Percentiles rank a stretch among this genome's conserved stretches.
Conservation (phyloP, 2,797 vertebrate species). For the Sternotherus odoratus region DNA sequence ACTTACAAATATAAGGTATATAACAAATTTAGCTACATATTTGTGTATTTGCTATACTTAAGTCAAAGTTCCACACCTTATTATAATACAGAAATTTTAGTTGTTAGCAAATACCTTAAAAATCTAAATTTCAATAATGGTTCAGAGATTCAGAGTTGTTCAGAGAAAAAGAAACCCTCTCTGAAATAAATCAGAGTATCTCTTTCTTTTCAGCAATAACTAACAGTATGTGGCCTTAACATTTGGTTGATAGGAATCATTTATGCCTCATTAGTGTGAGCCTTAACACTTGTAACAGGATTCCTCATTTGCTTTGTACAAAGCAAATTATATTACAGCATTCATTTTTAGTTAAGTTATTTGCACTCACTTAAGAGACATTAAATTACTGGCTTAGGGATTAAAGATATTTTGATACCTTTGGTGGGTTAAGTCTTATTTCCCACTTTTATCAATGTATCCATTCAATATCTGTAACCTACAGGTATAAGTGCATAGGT, state of each 20-base stretch:
- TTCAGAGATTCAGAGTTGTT: neutral
- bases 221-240: neutral
- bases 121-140: neutral
- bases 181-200: neutral
- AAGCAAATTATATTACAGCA: neutral
- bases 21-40: neutral
- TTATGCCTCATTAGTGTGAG: neutral
- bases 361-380: rapidly evolving
- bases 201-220: neutral
- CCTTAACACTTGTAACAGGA: neutral
- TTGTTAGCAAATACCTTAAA: neutral
- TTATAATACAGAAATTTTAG: neutral
- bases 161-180: neutral
- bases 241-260: too few relatives aligned
- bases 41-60: neutral
- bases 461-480: neutral
- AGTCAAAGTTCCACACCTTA: neutral
- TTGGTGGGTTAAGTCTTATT: rapidly evolving
- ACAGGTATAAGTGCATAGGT: too few relatives aligned
- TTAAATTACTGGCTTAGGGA: rapidly evolving
- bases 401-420: neutral
- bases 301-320: neutral
- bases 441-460: neutral
- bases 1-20: neutral
- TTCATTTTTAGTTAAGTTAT: rapidly evolving